Conservation (phyloP, 2,888 invertebrate genomes). For the Caenorhabditis sp. region DNA sequence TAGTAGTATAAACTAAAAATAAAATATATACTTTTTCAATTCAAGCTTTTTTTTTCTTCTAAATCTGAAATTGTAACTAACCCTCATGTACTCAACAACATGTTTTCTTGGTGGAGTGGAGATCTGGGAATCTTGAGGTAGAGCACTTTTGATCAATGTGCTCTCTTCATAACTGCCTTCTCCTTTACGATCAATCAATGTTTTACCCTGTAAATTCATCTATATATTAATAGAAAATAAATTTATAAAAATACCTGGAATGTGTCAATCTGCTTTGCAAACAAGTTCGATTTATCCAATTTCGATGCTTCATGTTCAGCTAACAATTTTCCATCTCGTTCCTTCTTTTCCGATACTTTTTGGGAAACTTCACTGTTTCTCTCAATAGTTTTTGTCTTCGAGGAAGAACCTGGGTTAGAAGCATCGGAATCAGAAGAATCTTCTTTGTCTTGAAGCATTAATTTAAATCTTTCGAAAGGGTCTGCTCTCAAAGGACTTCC, state of each 20-base stretch:
- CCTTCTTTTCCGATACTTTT: slow-evolving; percentile 60
- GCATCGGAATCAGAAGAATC: slow-evolving; percentile 13
- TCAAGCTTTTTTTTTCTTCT: too few relatives aligned
- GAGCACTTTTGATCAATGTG: slow-evolving; percentile 48
- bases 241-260: slow-evolving; percentile 41
- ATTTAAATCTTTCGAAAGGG: slow-evolving; percentile 40
- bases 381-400: slow-evolving; percentile 65
- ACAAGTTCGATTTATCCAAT: slow-evolving; percentile 60
- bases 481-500: slow-evolving; percentile 16
- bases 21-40: too few relatives aligned
- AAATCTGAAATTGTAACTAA: slow-evolving; percentile 22
- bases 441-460: slow-evolving; percentile 33
- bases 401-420: slow-evolving; percentile 40
- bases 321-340: slow-evolving; percentile 61
- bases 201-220: slow-evolving; percentile 48
- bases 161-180: slow-evolving; percentile 65
- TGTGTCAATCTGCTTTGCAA: slow-evolving; percentile 61
- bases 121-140: slow-evolving; percentile 40
- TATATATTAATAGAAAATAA: neutral
- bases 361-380: slow-evolving; percentile 63
- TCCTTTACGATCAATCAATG: slow-evolving; percentile 60
- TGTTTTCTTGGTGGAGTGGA: slow-evolving; percentile 52
- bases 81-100: slow-evolving; percentile 63
- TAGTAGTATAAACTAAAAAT: too few relatives aligned
- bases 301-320: slow-evolving; percentile 64